These are phyloP conservation scores for Schizotus pectinicornis DNA, from an alignment of 2,888 invertebrate genomes.

Conservation along the genomic window DNA sequence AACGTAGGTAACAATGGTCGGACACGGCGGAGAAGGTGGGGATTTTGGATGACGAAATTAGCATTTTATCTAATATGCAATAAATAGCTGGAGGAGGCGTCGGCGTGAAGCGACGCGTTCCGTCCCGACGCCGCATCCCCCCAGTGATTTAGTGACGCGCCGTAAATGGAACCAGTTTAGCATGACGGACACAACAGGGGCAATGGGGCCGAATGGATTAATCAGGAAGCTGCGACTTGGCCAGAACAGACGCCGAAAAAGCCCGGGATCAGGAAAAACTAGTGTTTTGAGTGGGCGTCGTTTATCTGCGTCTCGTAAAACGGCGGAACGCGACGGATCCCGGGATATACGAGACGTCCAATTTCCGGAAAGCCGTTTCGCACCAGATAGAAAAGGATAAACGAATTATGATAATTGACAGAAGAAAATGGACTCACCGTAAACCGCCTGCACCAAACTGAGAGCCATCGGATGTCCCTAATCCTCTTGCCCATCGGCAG, in stretches of 20 bases:
- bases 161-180: slow-evolving; percentile 54
- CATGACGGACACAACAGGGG: slow-evolving; percentile 52
- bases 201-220: slow-evolving; percentile 60
- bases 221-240: slow-evolving; percentile 53
- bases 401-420: neutral
- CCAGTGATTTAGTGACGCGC: slow-evolving; percentile 51
- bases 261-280: neutral
- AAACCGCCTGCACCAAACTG: slow-evolving; percentile 91
- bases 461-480: slow-evolving; percentile 88
- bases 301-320: neutral
- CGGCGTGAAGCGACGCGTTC: slow-evolving; percentile 14
- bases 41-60: slow-evolving; percentile 35
- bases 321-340: too few species aligned
- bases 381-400: neutral
- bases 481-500: slow-evolving; percentile 85
- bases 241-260: neutral
- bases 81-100: slow-evolving; percentile 45
- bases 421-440: slow-evolving; percentile 69
- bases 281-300: neutral
- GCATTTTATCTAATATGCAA: slow-evolving; percentile 50
- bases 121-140: slow-evolving; percentile 34
- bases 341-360: slow-evolving; percentile 8
- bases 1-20: slow-evolving; percentile 13
- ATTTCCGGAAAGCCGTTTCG: neutral
- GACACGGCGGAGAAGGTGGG: slow-evolving; percentile 18